Percentiles rank a stretch among this genome's conserved stretches.
These are phyloP conservation scores for Mythimna ferrago DNA, from an alignment of 2,888 invertebrate genomes.

Conservation along the genomic window DNA sequence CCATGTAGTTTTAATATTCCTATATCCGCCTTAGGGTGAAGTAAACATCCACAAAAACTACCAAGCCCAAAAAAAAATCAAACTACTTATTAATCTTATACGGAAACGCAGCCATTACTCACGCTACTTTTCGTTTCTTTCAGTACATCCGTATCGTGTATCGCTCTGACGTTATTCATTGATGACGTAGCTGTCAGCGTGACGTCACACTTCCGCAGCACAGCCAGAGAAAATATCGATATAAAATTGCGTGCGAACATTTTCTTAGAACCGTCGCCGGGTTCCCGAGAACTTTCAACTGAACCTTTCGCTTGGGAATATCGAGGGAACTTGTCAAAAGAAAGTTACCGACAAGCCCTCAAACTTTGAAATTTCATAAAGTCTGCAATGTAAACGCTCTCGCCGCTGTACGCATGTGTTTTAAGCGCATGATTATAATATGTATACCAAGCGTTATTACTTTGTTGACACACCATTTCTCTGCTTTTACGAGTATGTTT, in stretches of 20 bases:
- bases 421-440: slow-evolving; percentile 51
- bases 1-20: neutral
- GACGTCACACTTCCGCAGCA: slow-evolving; percentile 46
- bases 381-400: slow-evolving; percentile 67
- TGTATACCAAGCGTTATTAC: slow-evolving; percentile 48
- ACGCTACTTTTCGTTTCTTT: slow-evolving; percentile 29
- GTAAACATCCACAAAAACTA: neutral
- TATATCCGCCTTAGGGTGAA: too few species aligned
- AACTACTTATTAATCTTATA: slow-evolving; percentile 14
- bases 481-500: slow-evolving; percentile 48
- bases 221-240: slow-evolving; percentile 39
- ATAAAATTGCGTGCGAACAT: slow-evolving; percentile 51
- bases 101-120: slow-evolving; percentile 39
- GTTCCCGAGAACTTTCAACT: slow-evolving; percentile 64
- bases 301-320: slow-evolving; percentile 65
- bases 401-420: slow-evolving; percentile 60
- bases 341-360: slow-evolving; percentile 74
- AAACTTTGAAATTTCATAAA: slow-evolving; percentile 71
- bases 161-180: slow-evolving; percentile 47
- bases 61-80: neutral
- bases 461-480: slow-evolving; percentile 56
- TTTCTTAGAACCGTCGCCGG: slow-evolving; percentile 40
- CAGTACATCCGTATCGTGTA: slow-evolving; percentile 35
- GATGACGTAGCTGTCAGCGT: slow-evolving; percentile 46
- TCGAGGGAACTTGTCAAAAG: slow-evolving; percentile 74